Conservation (phyloP, 2,797 vertebrate genomes). For the Jordanella pulchra region DNA sequence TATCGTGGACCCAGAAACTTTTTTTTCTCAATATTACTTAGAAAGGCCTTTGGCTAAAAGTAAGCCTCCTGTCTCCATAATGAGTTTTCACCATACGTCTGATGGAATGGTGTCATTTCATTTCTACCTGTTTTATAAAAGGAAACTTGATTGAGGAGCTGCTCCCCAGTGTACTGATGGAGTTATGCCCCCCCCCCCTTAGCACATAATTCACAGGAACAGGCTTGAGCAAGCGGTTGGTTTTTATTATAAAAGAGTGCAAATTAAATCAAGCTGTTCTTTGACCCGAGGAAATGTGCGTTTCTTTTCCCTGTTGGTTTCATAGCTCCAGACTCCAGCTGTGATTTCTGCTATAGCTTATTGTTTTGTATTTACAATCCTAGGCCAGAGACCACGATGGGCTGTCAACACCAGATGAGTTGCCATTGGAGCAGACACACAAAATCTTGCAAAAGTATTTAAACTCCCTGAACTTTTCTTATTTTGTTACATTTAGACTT, state of each 20-base stretch:
- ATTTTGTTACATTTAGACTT: background rate
- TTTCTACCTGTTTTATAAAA: slow-evolving; percentile 69
- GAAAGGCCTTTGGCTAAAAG: slow-evolving; percentile 47
- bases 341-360: slow-evolving; percentile 47
- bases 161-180: slow-evolving; percentile 41
- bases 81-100: slow-evolving; percentile 65
- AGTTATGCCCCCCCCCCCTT: slow-evolving; percentile 47
- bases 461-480: background rate
- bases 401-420: slow-evolving; percentile 22
- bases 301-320: slow-evolving; percentile 53
- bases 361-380: slow-evolving; percentile 51
- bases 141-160: slow-evolving; percentile 67
- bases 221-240: slow-evolving; percentile 43
- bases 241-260: slow-evolving; percentile 65
- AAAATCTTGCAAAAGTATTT: slow-evolving; percentile 4
- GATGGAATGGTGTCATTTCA: slow-evolving; percentile 65
- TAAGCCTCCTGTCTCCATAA: slow-evolving; percentile 53
- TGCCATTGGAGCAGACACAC: slow-evolving; percentile 35
- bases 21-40: slow-evolving; percentile 22
- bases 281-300: slow-evolving; percentile 55
- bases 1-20: slow-evolving; percentile 32
- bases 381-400: slow-evolving; percentile 34
- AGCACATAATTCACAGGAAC: slow-evolving; percentile 53
- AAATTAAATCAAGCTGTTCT: slow-evolving; percentile 75
- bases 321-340: slow-evolving; percentile 50